Evolutionary conservation across 2,797 vertebrate genomes (phyloP).

Genomic region (Carcharodon carcharias): DNA sequence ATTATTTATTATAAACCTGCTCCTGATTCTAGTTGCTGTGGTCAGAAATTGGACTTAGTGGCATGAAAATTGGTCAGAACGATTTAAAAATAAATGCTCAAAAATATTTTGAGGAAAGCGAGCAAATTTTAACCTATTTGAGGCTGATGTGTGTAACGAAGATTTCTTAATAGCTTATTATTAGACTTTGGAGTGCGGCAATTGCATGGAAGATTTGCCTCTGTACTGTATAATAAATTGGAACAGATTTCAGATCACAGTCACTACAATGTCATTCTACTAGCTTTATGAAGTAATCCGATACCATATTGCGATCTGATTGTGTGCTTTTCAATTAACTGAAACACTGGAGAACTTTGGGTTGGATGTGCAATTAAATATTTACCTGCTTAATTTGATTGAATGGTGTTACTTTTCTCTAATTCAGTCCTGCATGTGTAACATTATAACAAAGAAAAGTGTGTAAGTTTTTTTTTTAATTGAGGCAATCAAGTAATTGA

Average conservation of each 20-base stretch:
- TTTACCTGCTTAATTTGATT: background rate
- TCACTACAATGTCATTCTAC: background rate
- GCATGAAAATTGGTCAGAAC: background rate
- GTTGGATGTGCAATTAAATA: background rate
- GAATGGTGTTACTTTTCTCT: background rate
- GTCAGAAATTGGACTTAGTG: background rate
- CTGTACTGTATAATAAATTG: background rate
- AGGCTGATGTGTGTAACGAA: background rate
- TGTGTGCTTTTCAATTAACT: background rate
- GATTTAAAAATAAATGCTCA: background rate
- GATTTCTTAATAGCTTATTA: background rate
- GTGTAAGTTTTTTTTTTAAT: too few species aligned
- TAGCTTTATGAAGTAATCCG: background rate
- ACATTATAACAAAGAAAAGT: too few species aligned
- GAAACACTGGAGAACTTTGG: background rate
- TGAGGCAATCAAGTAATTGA: background rate
- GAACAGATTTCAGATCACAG: background rate
- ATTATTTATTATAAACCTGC: background rate
- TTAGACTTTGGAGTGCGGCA: background rate
- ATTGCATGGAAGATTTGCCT: background rate
- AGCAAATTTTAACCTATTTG: background rate
- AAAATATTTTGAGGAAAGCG: background rate
- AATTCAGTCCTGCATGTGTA: background rate
- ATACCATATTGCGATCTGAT: background rate
- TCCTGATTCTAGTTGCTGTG: background rate